Percentiles rank a stretch among this genome's conserved stretches.
Evolutionary conservation across 2,797 vertebrate species (phyloP).

Genomic region (Emydoidea blandingii): DNA sequence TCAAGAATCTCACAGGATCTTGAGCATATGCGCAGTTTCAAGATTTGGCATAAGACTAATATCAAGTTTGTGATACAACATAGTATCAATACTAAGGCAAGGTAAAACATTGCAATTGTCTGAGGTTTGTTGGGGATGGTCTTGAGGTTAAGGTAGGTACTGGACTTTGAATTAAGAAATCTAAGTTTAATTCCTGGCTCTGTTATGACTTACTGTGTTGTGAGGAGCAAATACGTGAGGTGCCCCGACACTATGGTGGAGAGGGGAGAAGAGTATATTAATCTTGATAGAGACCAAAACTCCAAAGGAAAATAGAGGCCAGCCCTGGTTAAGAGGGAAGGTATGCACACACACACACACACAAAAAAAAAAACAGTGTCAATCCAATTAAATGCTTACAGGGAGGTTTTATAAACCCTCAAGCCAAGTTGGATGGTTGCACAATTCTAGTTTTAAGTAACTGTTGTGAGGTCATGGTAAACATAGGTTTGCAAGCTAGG

Average conservation of each 20-base stretch:
- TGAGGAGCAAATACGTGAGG: accelerated
- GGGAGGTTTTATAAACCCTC: no score
- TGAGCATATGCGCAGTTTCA: no score
- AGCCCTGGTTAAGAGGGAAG: neutral
- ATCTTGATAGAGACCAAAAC: no score
- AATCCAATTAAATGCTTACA: no score
- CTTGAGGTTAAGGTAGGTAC: neutral
- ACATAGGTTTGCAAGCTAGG: neutral
- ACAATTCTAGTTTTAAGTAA: no score
- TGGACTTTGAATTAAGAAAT: neutral
- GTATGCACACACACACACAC: neutral
- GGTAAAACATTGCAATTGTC: no score
- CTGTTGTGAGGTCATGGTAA: neutral
- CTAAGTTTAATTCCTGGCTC: neutral
- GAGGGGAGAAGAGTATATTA: neutral
- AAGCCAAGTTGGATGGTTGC: no score
- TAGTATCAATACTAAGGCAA: no score
- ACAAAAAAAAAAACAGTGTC: neutral
- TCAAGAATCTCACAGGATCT: no score
- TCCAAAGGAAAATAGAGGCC: neutral
- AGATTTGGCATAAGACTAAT: no score
- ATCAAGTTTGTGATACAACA: no score
- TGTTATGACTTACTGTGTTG: neutral
- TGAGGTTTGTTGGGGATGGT: no score
- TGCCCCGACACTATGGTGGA: neutral